These are phyloP conservation scores for Incurvaria masculella DNA, from an alignment of 2,888 invertebrate genomes.

Conservation along the genomic window DNA sequence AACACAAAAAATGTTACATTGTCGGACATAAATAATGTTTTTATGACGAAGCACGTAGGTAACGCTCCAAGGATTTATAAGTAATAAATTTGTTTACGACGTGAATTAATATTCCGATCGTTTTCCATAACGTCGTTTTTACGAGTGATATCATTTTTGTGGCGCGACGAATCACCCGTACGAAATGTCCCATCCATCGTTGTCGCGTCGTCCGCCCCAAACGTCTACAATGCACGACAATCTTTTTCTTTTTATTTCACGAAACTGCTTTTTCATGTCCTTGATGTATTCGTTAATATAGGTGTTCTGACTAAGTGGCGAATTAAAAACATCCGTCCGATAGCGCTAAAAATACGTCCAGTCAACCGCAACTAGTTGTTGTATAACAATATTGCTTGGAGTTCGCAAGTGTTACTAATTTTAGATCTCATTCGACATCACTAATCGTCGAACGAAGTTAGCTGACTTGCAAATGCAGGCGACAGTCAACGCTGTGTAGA, in stretches of 20 bases:
- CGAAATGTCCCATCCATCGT: not conserved
- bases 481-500: not conserved
- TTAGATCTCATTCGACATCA: not conserved
- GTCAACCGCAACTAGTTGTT: too few species aligned
- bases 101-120: conserved; percentile 57
- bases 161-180: conserved; percentile 26
- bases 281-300: too few species aligned
- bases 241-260: too few species aligned
- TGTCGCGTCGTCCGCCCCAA: too few species aligned
- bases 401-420: not conserved
- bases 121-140: conserved; percentile 55
- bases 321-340: too few species aligned
- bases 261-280: too few species aligned
- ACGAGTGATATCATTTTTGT: conserved; percentile 54
- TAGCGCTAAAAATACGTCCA: too few species aligned
- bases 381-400: not conserved
- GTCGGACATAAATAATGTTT: conserved; percentile 56
- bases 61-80: conserved; percentile 58
- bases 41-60: conserved; percentile 56
- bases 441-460: not conserved
- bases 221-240: too few species aligned
- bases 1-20: conserved; percentile 55
- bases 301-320: too few species aligned
- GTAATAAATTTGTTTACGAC: conserved; percentile 56
- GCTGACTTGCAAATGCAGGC: too few species aligned